Base-by-base conservation (phyloP, 2,797 vertebrate species). In the Diplodus sargus region DNA sequence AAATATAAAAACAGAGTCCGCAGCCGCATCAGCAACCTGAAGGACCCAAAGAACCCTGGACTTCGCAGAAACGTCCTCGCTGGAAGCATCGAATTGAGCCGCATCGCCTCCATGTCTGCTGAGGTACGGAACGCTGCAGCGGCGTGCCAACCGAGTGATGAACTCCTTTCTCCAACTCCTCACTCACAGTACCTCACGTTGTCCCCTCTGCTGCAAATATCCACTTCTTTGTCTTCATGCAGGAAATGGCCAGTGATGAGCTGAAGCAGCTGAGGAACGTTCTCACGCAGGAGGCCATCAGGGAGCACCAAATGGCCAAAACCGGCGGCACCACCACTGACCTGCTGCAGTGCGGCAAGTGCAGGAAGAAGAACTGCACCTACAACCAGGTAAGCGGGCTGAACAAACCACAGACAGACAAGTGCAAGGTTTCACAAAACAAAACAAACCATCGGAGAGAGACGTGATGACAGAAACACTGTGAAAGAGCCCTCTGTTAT, bases 181-280 rank as follows among this genome's bases (percentile, higher is more conserved):
- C 20, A 4, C n/a, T 48, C 3, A 25, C 16, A 23, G 13, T 5
- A 4, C 25, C 3, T 20, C 43, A 49, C 30, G 15, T 3, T 3
- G 14, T 16, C 4, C 52, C 15, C 16, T 63, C 25, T 52, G 68
- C 56, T 68, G 23, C 47, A 4, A 66, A 34, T 74, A 9, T 6
- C 25, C 28, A 43, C 16, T 4, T 25, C 4, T 75, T 1, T 17
- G 12, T 30, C 14, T 25, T 20, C 17, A 0, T 86, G 58, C 45
- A 99, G 98, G 98, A 99, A 92, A 99, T 99, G 98, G 98, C 98
- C 76, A 99, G 98, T 0, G 97, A 99, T 0, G 98, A 99, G 91
- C 94, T 99, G 90, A 97, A 97, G 92, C 93, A 98, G 87, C 85
- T 99, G 92, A 95, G 98, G 87, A 97, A 96, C 0, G 96, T 96